phyloP scores from a whole-genome alignment of 1,140 invertebrate genomes.

The Aphaenogaster rudis region DNA sequence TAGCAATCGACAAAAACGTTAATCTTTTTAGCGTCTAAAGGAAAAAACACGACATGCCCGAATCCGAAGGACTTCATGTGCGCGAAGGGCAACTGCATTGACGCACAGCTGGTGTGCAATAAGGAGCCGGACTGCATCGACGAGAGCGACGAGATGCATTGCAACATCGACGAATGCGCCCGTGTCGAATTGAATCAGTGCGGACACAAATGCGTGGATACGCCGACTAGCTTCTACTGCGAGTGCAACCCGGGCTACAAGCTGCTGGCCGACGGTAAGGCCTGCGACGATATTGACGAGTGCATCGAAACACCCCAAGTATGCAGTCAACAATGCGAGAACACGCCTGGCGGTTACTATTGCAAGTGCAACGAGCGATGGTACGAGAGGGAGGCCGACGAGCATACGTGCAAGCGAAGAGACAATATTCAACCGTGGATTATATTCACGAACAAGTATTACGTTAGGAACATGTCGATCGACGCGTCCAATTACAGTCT shows the following conservation, averaged over 20 bases:
- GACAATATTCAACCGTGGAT: constrained; percentile 95
- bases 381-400: constrained; percentile 95
- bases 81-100: constrained; percentile 95
- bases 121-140: constrained; percentile 97
- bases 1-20: neutral
- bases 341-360: constrained; percentile 97
- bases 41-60: constrained; percentile 92
- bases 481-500: constrained; percentile 95
- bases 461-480: constrained; percentile 97
- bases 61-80: constrained; percentile 94
- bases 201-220: constrained; percentile 98
- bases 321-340: constrained; percentile 98
- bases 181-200: constrained; percentile 97
- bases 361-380: constrained; percentile 98
- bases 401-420: constrained; percentile 95
- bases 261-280: constrained; percentile 93
- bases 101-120: constrained; percentile 95
- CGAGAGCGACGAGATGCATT: constrained; percentile 97
- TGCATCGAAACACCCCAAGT: constrained; percentile 96
- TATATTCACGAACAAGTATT: constrained; percentile 99
- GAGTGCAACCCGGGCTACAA: constrained; percentile 98
- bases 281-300: constrained; percentile 97
- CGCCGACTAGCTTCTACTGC: constrained; percentile 96
- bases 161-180: constrained; percentile 98
- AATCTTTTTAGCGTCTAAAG: constrained; percentile 81